A percentile compares a stretch with the other conserved stretches of the same genome.
Evolutionary conservation across 2,888 invertebrate genomes (phyloP).

Genomic region (Pediacus dermestoides): DNA sequence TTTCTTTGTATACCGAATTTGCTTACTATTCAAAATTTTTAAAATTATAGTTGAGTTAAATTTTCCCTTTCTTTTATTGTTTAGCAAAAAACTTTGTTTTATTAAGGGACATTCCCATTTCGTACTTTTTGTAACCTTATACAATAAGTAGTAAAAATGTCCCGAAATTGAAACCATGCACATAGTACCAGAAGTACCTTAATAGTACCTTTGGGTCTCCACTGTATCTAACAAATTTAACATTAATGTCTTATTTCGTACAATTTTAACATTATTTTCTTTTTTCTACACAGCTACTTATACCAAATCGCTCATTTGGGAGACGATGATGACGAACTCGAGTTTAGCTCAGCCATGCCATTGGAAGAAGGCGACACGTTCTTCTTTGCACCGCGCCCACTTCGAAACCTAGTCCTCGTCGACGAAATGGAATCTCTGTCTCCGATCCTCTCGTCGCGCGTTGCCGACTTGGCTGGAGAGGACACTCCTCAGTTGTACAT

Average conservation of each 20-base stretch:
- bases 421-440: conserved; percentile 96
- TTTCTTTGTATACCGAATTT: too few species aligned
- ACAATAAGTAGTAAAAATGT: conserved; percentile 13
- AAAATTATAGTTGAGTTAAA: too few species aligned
- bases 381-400: conserved; percentile 92
- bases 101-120: conserved; percentile 5
- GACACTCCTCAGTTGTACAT: conserved; percentile 98
- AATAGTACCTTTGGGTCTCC: conserved; percentile 26
- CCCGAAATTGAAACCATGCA: conserved; percentile 25
- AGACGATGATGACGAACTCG: conserved; percentile 98
- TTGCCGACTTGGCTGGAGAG: conserved; percentile 93
- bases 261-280: conserved; percentile 1
- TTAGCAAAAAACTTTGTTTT: too few species aligned
- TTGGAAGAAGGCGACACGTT: conserved; percentile 98
- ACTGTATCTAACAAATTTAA: conserved; percentile 5
- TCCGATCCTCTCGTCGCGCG: conserved; percentile 78
- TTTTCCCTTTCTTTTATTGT: too few species aligned
- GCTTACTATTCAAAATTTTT: too few species aligned
- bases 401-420: conserved; percentile 92
- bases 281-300: conserved; percentile 68
- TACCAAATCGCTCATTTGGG: conserved; percentile 99
- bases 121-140: conserved; percentile 1
- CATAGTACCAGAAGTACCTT: conserved; percentile 29
- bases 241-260: conserved; percentile 1
- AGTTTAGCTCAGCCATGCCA: conserved; percentile 97